Percentiles rank a stretch among this genome's conserved stretches.
These are phyloP conservation scores for Acrocephalus kingi DNA, from an alignment of 2,113 vertebrate species.

Conservation along the genomic window DNA sequence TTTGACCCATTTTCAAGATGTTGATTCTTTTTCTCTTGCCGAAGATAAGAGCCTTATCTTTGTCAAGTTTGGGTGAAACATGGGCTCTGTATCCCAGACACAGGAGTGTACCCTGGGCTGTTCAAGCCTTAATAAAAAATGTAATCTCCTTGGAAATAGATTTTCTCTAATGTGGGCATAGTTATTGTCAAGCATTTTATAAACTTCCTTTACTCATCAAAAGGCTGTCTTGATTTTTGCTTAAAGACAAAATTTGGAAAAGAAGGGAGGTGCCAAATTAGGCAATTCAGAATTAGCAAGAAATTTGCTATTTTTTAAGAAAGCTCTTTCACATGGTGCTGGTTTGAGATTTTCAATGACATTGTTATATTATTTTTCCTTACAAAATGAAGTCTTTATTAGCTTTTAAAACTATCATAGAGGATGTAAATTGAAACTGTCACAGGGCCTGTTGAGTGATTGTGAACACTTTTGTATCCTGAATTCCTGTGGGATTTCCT, in stretches of 20 bases:
- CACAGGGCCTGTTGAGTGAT: not conserved
- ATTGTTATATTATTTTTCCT: not conserved
- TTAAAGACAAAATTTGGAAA: slow-evolving; percentile 22
- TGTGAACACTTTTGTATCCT: not conserved
- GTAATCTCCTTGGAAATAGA: slow-evolving; percentile 26
- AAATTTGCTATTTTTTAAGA: not conserved
- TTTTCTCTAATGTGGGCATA: slow-evolving; percentile 48
- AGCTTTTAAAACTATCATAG: not conserved
- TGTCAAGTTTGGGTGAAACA: slow-evolving; percentile 49
- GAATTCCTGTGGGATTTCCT: not conserved
- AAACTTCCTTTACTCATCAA: slow-evolving; percentile 27
- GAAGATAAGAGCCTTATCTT: slow-evolving; percentile 76
- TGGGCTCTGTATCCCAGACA: not conserved
- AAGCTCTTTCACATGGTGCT: not conserved
- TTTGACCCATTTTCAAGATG: slow-evolving; percentile 57
- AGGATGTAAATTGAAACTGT: not conserved
- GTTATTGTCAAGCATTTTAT: not conserved
- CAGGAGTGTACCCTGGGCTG: not conserved
- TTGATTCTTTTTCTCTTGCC: slow-evolving; percentile 59
- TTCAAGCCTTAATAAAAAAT: slow-evolving; percentile 47
- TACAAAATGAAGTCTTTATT: not conserved
- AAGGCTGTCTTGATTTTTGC: slow-evolving; percentile 14
- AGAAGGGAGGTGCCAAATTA: slow-evolving; percentile 33
- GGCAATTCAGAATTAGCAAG: slow-evolving; percentile 3
- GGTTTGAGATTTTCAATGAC: not conserved